Evolutionary conservation across 2,113 vertebrate species (phyloP).

Genomic region (Choloepus hoffmanni): DNA sequence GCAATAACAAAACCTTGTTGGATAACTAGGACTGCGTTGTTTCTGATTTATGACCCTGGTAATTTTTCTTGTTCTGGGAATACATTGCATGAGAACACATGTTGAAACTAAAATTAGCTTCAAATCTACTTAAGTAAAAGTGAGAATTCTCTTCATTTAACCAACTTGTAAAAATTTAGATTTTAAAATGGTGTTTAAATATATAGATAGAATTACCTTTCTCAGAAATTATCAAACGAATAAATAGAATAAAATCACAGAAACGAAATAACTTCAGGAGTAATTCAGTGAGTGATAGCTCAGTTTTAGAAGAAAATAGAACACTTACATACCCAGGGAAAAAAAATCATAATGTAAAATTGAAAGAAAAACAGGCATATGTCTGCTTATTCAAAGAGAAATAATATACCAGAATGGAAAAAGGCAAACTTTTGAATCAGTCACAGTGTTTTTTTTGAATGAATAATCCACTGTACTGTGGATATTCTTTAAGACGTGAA

Average conservation of each 20-base stretch:
- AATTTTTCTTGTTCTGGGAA: slow-evolving; percentile 71
- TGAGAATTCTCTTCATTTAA: slow-evolving; percentile 56
- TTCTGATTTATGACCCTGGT: slow-evolving; percentile 65
- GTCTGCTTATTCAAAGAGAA: not conserved
- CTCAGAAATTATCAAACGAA: slow-evolving; percentile 27
- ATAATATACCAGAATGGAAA: not conserved
- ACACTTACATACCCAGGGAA: not conserved
- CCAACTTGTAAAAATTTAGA: slow-evolving; percentile 48
- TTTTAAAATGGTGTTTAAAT: slow-evolving; percentile 61
- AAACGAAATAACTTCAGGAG: slow-evolving; percentile 32
- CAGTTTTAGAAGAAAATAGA: slow-evolving; percentile 44
- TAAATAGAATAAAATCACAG: slow-evolving; percentile 8
- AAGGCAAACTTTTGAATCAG: not conserved
- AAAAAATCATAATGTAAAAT: not conserved
- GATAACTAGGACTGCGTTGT: slow-evolving; percentile 22
- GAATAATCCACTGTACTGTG: not conserved
- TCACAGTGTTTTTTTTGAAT: not conserved
- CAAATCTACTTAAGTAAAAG: slow-evolving; percentile 48
- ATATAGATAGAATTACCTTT: slow-evolving; percentile 26
- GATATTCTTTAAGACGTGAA: slow-evolving; percentile 16
- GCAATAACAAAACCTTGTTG: slow-evolving; percentile 51
- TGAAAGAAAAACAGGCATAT: not conserved
- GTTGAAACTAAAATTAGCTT: slow-evolving; percentile 66
- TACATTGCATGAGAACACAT: slow-evolving; percentile 42
- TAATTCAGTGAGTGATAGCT: not conserved